Evolutionary conservation across 2,113 vertebrate species (phyloP).

Genomic region (Sialia sialis): DNA sequence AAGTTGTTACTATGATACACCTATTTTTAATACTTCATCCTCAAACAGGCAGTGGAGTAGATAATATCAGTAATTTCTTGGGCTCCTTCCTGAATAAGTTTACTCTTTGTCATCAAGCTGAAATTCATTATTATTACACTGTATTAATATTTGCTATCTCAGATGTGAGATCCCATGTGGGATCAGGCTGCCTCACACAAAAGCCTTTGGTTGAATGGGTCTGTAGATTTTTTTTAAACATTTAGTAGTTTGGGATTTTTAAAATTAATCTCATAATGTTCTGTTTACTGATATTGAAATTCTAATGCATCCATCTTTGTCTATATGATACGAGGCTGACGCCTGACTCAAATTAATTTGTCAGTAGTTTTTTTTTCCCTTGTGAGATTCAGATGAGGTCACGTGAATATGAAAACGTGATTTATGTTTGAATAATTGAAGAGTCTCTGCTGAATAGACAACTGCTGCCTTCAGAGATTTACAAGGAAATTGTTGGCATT

Average conservation of each 20-base stretch:
- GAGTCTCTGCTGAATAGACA: not conserved
- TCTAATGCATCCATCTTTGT: not conserved
- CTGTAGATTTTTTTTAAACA: not conserved
- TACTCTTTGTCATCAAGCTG: not conserved
- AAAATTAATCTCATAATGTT: conserved; percentile 13
- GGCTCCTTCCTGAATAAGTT: not conserved
- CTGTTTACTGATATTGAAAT: not conserved
- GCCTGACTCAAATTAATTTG: conserved; percentile 3
- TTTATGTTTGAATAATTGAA: not conserved
- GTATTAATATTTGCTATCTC: conserved; percentile 6
- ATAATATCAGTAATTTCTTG: conserved; percentile 42
- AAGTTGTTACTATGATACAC: not conserved
- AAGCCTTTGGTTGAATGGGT: not conserved
- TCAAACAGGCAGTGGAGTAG: not conserved
- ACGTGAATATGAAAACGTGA: not conserved
- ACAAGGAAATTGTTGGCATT: not conserved
- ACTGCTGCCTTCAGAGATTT: not conserved
- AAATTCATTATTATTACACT: not conserved
- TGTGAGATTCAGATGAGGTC: not conserved
- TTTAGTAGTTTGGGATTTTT: not conserved
- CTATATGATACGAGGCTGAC: not conserved
- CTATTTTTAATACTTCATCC: not conserved
- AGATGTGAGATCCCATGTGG: not conserved
- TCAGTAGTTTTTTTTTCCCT: not conserved
- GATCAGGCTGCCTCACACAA: not conserved